phyloP scores from a whole-genome alignment of 2,888 invertebrate genomes.

The Desoria tigrina region DNA sequence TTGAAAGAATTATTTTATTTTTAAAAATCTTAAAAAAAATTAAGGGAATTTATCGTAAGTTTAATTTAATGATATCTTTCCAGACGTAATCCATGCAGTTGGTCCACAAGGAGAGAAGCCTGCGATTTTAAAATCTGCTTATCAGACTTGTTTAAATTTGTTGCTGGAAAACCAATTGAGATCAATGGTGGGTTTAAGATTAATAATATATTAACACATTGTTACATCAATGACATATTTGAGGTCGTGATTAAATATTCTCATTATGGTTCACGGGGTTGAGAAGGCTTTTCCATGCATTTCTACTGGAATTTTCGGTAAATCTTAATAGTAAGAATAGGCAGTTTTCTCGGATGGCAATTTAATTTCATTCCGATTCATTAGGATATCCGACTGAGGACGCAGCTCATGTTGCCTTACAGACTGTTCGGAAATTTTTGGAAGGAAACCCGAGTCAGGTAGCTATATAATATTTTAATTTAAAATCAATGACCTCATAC shows the following conservation, averaged over 20 bases:
- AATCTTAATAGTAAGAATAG: conserved; percentile 40
- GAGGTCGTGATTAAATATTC: conserved; percentile 12
- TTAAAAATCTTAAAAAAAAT: too few relatives aligned
- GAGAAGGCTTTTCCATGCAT: conserved; percentile 86
- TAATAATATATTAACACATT: too few relatives aligned
- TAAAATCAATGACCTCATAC: too few relatives aligned
- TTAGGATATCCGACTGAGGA: not conserved
- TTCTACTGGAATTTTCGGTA: conserved; percentile 81
- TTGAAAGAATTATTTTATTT: too few relatives aligned
- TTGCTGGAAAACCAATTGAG: conserved; percentile 63
- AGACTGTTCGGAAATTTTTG: not conserved
- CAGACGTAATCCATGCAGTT: conserved; percentile 87
- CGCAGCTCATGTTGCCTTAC: not conserved
- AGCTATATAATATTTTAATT: too few relatives aligned
- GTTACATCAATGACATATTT: too few relatives aligned
- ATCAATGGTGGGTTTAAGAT: conserved; percentile 69
- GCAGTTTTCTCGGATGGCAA: not conserved
- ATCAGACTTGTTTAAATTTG: conserved; percentile 67
- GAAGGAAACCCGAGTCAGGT: too few relatives aligned
- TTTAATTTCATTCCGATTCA: not conserved
- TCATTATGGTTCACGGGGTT: conserved; percentile 36
- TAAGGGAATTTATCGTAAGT: too few relatives aligned
- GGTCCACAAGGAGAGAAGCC: conserved; percentile 77
- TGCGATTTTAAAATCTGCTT: conserved; percentile 68
- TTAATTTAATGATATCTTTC: too few relatives aligned